phyloP scores from a whole-genome alignment of 2,797 vertebrate species.

The Orestias chungarensis region DNA sequence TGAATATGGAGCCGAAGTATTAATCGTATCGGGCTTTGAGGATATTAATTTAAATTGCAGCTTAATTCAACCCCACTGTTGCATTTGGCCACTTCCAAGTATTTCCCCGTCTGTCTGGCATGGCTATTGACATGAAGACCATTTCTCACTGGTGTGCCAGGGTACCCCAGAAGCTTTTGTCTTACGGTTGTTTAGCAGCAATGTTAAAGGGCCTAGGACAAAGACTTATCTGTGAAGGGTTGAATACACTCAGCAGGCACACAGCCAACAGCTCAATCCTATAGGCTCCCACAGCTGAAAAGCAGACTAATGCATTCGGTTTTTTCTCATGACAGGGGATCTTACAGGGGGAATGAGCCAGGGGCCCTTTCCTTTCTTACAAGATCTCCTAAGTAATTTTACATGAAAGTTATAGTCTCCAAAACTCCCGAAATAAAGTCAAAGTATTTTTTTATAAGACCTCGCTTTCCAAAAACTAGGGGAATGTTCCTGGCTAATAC shows the following conservation, averaged over 20 bases:
- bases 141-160: constrained; percentile 77
- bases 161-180: constrained; percentile 88
- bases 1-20: constrained; percentile 11
- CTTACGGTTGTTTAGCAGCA: constrained; percentile 80
- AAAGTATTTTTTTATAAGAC: background rate
- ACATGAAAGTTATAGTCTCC: constrained; percentile 34
- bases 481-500: background rate
- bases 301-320: constrained; percentile 67
- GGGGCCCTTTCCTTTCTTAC: constrained; percentile 37
- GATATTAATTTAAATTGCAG: constrained; percentile 55
- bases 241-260: constrained; percentile 87
- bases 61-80: constrained; percentile 51
- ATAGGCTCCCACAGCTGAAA: constrained; percentile 74
- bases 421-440: constrained; percentile 11
- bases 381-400: constrained; percentile 38
- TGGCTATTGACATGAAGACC: constrained; percentile 74
- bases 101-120: constrained; percentile 66
- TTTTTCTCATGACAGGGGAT: constrained; percentile 61
- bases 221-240: constrained; percentile 90
- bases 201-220: constrained; percentile 83
- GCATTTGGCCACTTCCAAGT: constrained; percentile 59
- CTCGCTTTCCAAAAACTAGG: background rate
- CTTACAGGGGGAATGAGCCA: constrained; percentile 52
- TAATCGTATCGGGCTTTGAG: constrained; percentile 32
- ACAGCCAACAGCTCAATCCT: constrained; percentile 82